Percentiles rank a stretch among this genome's conserved stretches.
phyloP scores from a whole-genome alignment of 1,140 invertebrate species.

The Plectus sambesii region DNA sequence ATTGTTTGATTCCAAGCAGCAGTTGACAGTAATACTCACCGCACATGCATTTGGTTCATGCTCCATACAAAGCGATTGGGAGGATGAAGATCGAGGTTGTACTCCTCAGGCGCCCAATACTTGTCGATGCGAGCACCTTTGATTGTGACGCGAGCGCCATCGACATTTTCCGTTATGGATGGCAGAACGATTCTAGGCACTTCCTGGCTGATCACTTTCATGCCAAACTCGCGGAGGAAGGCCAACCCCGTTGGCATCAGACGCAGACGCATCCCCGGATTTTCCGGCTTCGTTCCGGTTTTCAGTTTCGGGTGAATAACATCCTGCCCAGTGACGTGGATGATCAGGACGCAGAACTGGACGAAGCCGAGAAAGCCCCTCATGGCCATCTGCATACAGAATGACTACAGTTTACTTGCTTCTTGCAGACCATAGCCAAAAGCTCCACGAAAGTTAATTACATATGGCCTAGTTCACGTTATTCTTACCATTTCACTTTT shows the following conservation, averaged over 20 bases:
- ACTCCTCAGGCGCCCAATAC: conserved; percentile 44
- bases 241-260: conserved; percentile 43
- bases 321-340: too few species aligned
- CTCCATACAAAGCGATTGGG: conserved; percentile 44
- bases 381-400: too few species aligned
- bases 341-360: too few species aligned
- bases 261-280: conserved; percentile 38
- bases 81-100: conserved; percentile 34
- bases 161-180: conserved; percentile 42
- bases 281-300: conserved; percentile 38
- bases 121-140: conserved; percentile 43
- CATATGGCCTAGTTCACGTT: too few species aligned
- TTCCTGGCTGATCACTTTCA: conserved; percentile 45
- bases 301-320: too few species aligned
- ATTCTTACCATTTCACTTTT: too few species aligned
- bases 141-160: conserved; percentile 41
- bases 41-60: conserved; percentile 44
- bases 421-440: too few species aligned
- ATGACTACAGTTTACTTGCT: too few species aligned
- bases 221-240: conserved; percentile 42
- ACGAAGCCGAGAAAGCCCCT: too few species aligned
- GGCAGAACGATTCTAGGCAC: conserved; percentile 39
- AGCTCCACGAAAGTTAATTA: too few species aligned
- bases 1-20: too few species aligned
- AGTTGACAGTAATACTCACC: conserved; percentile 21